phyloP scores from a whole-genome alignment of 2,113 vertebrate species.

The Psilopsiagon aurifrons region DNA sequence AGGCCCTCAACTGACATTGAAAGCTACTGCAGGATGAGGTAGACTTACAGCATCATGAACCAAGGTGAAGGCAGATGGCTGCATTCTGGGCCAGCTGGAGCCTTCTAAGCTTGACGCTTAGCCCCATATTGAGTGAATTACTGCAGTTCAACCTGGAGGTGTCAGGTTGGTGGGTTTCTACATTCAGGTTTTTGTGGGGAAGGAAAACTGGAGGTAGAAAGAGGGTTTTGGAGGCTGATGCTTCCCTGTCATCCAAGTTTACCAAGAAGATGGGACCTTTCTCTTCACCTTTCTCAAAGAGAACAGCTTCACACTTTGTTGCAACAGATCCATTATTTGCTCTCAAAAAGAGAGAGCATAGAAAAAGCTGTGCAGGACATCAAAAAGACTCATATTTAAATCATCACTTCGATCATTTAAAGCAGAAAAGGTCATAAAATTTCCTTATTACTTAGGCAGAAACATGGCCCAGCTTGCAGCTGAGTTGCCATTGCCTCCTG shows the following conservation, averaged over 20 bases:
- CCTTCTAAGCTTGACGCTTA: neutral
- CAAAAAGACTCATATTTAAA: neutral
- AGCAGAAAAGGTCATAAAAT: neutral
- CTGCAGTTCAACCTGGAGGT: neutral
- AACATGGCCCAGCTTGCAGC: fast-evolving
- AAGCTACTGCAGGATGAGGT: neutral
- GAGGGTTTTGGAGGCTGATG: neutral
- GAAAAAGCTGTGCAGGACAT: neutral
- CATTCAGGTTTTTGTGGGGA: neutral
- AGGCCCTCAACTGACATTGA: neutral
- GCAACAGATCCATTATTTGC: neutral
- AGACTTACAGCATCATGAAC: neutral
- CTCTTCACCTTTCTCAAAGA: neutral
- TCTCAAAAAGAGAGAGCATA: neutral
- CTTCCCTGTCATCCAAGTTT: neutral
- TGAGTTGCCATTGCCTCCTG: neutral
- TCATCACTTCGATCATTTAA: neutral
- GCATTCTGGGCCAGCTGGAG: neutral
- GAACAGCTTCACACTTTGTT: neutral
- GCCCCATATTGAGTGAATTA: neutral
- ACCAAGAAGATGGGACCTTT: neutral
- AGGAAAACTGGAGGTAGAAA: neutral
- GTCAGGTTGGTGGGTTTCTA: neutral
- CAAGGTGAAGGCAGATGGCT: constrained; percentile 25
- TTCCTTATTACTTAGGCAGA: neutral